These are phyloP conservation scores for Plutomurus gul DNA, from an alignment of 1,140 invertebrate genomes.

Conservation along the genomic window DNA sequence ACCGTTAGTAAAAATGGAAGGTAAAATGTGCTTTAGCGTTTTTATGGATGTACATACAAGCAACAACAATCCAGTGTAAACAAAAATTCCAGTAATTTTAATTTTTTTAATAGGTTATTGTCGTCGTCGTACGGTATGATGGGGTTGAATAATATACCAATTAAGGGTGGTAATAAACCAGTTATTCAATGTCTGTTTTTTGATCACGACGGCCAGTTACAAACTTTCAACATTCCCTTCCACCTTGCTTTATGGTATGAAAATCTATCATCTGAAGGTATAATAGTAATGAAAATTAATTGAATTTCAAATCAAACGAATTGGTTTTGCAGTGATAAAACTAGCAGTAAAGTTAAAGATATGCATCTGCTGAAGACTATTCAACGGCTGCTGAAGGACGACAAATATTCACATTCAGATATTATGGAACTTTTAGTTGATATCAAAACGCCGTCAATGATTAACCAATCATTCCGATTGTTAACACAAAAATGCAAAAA, in stretches of 20 bases:
- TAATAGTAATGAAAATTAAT: too few species aligned
- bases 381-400: slow-evolving; percentile 68
- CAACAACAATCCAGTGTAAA: background rate
- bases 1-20: slow-evolving; percentile 79
- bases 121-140: slow-evolving; percentile 79
- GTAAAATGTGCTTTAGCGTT: too few species aligned
- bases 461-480: slow-evolving; percentile 72
- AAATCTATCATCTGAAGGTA: background rate
- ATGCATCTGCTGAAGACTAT: slow-evolving; percentile 81
- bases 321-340: slow-evolving; percentile 69
- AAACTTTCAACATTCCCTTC: slow-evolving; percentile 84
- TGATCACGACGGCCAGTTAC: slow-evolving; percentile 77
- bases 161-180: slow-evolving; percentile 60
- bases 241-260: slow-evolving; percentile 75
- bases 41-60: too few species aligned
- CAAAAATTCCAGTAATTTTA: background rate
- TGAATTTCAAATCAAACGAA: background rate
- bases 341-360: slow-evolving; percentile 81
- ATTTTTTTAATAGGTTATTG: slow-evolving; percentile 62
- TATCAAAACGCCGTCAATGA: slow-evolving; percentile 74
- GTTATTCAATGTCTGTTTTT: slow-evolving; percentile 77
- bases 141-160: slow-evolving; percentile 64
- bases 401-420: slow-evolving; percentile 61
- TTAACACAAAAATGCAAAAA: slow-evolving; percentile 67
- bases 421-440: slow-evolving; percentile 63